phyloP scores from a whole-genome alignment of 2,797 vertebrate species.

The Acrossocheilus wenchowensis region DNA sequence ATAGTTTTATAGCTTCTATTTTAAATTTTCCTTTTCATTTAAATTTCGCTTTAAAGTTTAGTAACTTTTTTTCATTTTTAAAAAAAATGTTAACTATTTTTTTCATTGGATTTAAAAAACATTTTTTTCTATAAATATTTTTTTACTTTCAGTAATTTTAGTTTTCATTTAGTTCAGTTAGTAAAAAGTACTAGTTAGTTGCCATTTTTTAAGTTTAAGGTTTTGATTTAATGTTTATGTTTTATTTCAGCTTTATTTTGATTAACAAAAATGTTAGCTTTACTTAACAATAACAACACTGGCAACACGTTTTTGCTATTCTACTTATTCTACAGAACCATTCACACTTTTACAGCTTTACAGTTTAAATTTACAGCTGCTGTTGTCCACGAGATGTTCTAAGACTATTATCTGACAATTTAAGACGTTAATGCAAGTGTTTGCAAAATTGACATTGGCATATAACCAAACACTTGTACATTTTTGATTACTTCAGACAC shows the following conservation, averaged over 20 bases:
- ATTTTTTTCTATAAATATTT: too few relatives aligned
- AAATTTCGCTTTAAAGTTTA: too few relatives aligned
- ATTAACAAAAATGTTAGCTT: background rate
- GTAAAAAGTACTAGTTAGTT: too few relatives aligned
- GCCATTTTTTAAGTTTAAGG: background rate
- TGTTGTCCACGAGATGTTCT: background rate
- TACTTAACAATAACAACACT: background rate
- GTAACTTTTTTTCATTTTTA: too few relatives aligned
- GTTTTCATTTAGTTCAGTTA: too few relatives aligned
- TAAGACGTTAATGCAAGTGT: background rate
- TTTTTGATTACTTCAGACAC: background rate
- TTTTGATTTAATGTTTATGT: background rate
- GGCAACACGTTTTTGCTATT: background rate
- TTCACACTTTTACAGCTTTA: background rate
- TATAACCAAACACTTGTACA: background rate
- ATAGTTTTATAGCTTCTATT: too few relatives aligned
- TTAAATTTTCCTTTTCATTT: too few relatives aligned
- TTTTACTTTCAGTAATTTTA: too few relatives aligned
- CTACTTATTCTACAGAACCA: too few relatives aligned
- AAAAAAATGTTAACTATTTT: too few relatives aligned
- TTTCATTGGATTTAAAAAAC: too few relatives aligned
- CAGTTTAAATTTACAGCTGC: background rate
- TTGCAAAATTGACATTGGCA: background rate
- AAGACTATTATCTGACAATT: background rate
- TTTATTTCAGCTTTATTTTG: background rate